These are phyloP conservation scores for Clarias platycephalus DNA, from an alignment of 2,797 vertebrate species.

Conservation along the genomic window DNA sequence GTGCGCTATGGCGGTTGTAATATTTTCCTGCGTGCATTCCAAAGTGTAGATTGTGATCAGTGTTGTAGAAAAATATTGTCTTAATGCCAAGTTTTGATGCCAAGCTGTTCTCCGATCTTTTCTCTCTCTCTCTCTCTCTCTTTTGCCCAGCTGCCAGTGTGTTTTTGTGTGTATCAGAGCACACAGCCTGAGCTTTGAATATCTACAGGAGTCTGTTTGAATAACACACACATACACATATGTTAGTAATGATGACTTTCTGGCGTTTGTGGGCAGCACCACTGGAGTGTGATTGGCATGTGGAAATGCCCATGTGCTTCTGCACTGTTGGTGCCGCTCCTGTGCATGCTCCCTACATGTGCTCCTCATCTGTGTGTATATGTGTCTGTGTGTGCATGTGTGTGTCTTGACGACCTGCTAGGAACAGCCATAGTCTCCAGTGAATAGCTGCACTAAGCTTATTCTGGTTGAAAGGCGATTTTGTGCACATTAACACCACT, in stretches of 20 bases:
- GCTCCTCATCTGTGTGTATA: slow-evolving; percentile 42
- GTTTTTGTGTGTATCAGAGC: background rate
- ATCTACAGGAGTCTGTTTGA: background rate
- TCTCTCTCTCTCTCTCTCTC: background rate
- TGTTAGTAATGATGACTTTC: slow-evolving; percentile 44
- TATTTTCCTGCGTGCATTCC: slow-evolving; percentile 28
- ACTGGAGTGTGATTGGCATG: slow-evolving; percentile 48
- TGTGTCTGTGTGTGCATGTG: background rate
- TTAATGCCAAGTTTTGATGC: slow-evolving; percentile 22
- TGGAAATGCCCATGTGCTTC: slow-evolving; percentile 48
- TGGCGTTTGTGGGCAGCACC: slow-evolving; percentile 32
- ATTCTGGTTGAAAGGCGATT: slow-evolving; percentile 16
- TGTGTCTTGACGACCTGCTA: slow-evolving; percentile 12
- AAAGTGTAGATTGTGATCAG: slow-evolving; percentile 27
- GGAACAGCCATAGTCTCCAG: background rate
- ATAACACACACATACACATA: slow-evolving; percentile 28
- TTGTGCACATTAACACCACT: slow-evolving; percentile 30
- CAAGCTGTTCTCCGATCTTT: background rate
- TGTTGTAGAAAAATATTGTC: slow-evolving; percentile 18
- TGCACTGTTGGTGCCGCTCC: slow-evolving; percentile 41
- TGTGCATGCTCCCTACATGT: slow-evolving; percentile 42
- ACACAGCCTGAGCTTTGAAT: slow-evolving; percentile 6
- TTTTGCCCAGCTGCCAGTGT: background rate
- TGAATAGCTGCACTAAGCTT: slow-evolving; percentile 7
- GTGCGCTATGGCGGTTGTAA: background rate